Conservation (phyloP, 1,140 invertebrate species). For the Wiebesia pumilae region DNA sequence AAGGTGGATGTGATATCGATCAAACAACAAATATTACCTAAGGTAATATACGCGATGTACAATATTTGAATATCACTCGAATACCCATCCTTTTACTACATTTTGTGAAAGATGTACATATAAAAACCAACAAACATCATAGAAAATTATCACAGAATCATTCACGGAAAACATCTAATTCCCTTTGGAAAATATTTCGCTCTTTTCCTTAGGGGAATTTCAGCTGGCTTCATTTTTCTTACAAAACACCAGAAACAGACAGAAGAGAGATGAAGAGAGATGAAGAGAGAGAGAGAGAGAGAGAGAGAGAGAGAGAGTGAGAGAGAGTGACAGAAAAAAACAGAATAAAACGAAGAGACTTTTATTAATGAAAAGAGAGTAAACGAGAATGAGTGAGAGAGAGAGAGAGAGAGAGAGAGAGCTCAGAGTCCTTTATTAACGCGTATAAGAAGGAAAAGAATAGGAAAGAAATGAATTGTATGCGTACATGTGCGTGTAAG, state of each 20-base stretch:
- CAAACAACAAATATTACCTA: neutral
- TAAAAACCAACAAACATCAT: neutral
- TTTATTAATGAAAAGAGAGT: slow-evolving; percentile 36
- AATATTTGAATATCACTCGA: neutral
- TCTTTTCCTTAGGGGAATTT: neutral
- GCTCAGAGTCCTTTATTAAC: slow-evolving; percentile 42
- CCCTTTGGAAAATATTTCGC: neutral
- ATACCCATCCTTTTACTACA: neutral
- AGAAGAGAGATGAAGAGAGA: neutral
- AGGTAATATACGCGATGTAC: neutral
- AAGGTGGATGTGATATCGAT: neutral
- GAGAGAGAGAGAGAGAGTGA: too few species aligned
- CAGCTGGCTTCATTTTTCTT: slow-evolving; percentile 3
- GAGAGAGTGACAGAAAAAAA: neutral
- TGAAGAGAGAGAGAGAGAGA: neutral
- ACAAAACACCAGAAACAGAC: neutral
- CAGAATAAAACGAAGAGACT: slow-evolving; percentile 14
- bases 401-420: neutral
- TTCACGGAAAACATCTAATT: slow-evolving; percentile 1
- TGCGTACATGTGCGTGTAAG: neutral
- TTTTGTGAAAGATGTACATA: neutral
- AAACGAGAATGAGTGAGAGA: neutral
- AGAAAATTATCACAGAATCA: neutral
- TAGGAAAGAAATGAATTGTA: slow-evolving; percentile 13
- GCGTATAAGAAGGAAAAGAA: slow-evolving; percentile 12